phyloP scores from a whole-genome alignment of 2,888 invertebrate genomes.

The Frankliniella fusca region DNA sequence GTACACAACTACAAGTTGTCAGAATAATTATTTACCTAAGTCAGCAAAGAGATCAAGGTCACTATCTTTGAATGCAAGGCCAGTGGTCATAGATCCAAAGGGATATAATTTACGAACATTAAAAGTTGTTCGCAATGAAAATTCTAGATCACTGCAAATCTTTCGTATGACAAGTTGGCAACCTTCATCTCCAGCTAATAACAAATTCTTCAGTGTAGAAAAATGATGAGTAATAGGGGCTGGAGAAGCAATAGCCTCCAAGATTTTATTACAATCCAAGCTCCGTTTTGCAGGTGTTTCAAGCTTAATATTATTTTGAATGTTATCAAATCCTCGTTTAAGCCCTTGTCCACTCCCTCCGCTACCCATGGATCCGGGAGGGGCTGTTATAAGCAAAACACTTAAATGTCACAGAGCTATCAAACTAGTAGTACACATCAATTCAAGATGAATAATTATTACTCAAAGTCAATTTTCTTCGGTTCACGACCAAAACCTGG shows the following conservation, averaged over 20 bases:
- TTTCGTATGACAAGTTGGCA: background rate
- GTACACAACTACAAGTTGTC: background rate
- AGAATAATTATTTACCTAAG: background rate
- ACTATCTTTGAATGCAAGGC: constrained; percentile 9
- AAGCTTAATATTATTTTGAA: background rate
- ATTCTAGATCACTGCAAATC: background rate
- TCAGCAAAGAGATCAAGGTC: constrained; percentile 1
- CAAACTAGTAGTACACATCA: background rate
- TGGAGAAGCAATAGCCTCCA: background rate
- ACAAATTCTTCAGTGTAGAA: background rate
- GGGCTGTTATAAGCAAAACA: background rate
- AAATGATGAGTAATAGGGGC: background rate
- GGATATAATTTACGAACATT: background rate
- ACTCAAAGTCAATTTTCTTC: background rate
- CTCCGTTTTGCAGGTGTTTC: background rate
- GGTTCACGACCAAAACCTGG: background rate
- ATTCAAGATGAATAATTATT: background rate
- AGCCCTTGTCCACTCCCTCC: background rate
- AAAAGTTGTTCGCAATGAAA: background rate
- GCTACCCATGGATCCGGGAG: background rate
- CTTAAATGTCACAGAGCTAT: background rate
- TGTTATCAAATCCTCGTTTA: background rate
- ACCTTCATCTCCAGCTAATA: background rate
- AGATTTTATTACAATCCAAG: background rate
- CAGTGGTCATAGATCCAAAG: constrained; percentile 14